phyloP scores from a whole-genome alignment of 2,113 vertebrate species.

The Oncorhynchus kisutch region DNA sequence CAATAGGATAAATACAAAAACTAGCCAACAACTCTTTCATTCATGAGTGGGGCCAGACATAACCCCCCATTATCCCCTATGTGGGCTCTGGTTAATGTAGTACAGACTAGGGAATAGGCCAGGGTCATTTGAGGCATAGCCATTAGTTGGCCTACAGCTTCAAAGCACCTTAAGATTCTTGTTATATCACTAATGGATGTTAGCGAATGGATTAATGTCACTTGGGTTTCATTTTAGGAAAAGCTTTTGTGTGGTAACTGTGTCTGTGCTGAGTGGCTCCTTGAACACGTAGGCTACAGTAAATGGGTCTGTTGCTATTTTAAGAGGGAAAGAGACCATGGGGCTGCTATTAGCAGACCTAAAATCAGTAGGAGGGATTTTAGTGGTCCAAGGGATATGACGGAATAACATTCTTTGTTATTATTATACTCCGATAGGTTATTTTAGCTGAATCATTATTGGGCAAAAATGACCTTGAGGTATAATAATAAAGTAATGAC shows the following conservation, averaged over 20 bases:
- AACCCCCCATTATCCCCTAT: no score
- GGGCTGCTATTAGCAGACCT: not conserved
- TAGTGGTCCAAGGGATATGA: not conserved
- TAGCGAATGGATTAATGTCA: not conserved
- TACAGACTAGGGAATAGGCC: no score
- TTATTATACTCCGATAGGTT: not conserved
- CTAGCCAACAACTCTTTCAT: no score
- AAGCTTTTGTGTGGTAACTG: conserved; percentile 44
- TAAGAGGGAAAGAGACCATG: conserved; percentile 1
- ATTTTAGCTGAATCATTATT: not conserved
- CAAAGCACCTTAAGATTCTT: not conserved
- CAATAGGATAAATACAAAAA: no score
- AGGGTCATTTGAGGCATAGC: not conserved
- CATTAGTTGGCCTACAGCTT: not conserved
- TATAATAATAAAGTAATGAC: not conserved
- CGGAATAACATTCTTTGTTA: no score
- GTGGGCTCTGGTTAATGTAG: no score
- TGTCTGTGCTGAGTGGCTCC: conserved; percentile 11
- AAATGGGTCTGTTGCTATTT: conserved; percentile 28
- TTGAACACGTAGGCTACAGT: conserved; percentile 1
- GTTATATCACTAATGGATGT: conserved; percentile 1
- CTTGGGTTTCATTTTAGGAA: conserved; percentile 29
- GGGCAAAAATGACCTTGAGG: not conserved
- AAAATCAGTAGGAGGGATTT: not conserved
- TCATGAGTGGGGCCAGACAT: no score